Evolutionary conservation across 2,113 vertebrate genomes (phyloP), one percentile per base, ranked within the genome.

Genomic region (Vulpes lagopus): DNA sequence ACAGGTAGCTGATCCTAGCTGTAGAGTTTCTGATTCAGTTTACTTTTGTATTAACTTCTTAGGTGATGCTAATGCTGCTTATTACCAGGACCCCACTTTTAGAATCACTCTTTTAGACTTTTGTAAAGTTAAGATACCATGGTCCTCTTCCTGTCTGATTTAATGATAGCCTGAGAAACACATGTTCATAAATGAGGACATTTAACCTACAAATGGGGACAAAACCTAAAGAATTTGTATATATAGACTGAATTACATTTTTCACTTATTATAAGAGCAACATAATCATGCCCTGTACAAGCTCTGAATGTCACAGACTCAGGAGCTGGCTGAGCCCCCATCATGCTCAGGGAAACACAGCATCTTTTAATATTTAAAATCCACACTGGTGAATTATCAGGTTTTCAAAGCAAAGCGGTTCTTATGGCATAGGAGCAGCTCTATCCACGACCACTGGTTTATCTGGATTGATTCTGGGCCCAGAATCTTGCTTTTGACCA

Each of bases 401-500:
- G 35, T 55, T 35, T 81, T 65, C 3, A 51, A 64, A 59, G 11
- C 43, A 25, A 22, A 15, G 17, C 65, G 53, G 25, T 89, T 38
- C 53, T 30, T 16, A n/a, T 62, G 53, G 83, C 55, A 19, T 57
- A 10, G 14, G 53, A 78, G 20, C 22, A 23, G 3, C 23, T 32
- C 43, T 23, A 57, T 22, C 30, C 11, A 1, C 10, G 20, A 9
- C 30, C 5, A 1, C 53, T 15, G 53, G 67, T 64, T 22, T 2
- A 7, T 90, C 51, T 80, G 65, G 62, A 8, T 78, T 78, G 19
- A 83, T 35, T 76, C 60, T 43, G 74, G 65, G 7, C 53, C 32
- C 76, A 62, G 38, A 32, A 49, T 73, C 14, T 79, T 96, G 71
- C 71, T 95, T 94, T 71, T 84, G 89, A 89, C 69, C 15, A 57